Base-by-base conservation (phyloP, 1,140 invertebrate genomes). In the Riptortus pedestris region DNA sequence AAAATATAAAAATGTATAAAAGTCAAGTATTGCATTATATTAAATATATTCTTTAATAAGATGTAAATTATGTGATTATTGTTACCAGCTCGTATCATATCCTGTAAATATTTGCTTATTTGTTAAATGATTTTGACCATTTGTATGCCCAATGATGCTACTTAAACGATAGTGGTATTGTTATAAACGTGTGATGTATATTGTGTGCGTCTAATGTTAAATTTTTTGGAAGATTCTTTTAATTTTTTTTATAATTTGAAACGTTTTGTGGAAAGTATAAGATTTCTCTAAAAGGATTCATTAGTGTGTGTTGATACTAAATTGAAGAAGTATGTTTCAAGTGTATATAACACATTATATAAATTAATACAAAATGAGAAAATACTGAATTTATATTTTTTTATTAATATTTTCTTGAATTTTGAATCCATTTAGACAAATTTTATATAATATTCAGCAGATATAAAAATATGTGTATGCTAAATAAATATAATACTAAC, bases 21-120 rank as follows among this genome's bases (percentile, higher is more conserved):
- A 28, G 11, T 45, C 18, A 45, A 38, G 18, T 45, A 61, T 43
- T 43, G 60, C 14, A 45, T 61, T 45, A 45, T 61, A 27, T 33
- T 60, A 22, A 20, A 20, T 28, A 22, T 38, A n/a, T 20, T 59
- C 11, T 59, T 59, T 59, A 38, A 31, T 27, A 59, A 51, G 16
- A 16, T 59, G 57, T 59, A 59, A 29, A 59, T 59, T 59, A 59
- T 59, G 57, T 59, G 57, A 59, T 59, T 59, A 59, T 59, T 59
- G 57, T 61, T 61, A 61, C 33, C 60, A 43, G 43, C 20, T 61
- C 33, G 43, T 28, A 47, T 43, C 60, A 61, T 61, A 61, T 45
- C 60, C 28, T 61, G 60, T 61, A 61, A 61, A 61, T 61, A 59
- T 61, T 20, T 61, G 24, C 28, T 43, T 48, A 61, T 61, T 43